These are phyloP conservation scores for Ochlodes sylvanus DNA, from an alignment of 2,888 invertebrate species.

Conservation along the genomic window DNA sequence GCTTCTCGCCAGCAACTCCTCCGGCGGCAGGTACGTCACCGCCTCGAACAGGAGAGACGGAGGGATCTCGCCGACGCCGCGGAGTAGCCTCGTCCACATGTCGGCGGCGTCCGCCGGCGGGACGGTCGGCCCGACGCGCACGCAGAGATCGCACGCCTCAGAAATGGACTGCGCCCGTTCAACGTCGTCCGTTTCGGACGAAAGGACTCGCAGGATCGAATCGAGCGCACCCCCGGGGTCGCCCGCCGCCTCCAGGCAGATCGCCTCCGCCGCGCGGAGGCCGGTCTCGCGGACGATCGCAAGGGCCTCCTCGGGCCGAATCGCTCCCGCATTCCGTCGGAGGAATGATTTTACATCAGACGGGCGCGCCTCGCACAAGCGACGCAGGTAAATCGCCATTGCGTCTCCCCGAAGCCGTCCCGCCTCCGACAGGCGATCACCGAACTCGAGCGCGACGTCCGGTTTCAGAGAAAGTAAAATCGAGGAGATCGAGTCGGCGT, in stretches of 20 bases:
- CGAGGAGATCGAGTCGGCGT: slow-evolving; percentile 49
- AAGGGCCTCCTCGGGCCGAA: slow-evolving; percentile 75
- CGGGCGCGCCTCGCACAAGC: slow-evolving; percentile 60
- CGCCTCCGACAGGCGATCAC: slow-evolving; percentile 57
- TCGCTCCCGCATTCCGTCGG: slow-evolving; percentile 58
- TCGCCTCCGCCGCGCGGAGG: slow-evolving; percentile 65
- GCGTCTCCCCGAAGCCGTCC: slow-evolving; percentile 61
- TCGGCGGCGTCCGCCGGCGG: slow-evolving; percentile 56
- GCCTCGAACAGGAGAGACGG: slow-evolving; percentile 66
- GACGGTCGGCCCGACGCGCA: slow-evolving; percentile 59
- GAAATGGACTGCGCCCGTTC: slow-evolving; percentile 48
- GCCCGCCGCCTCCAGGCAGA: slow-evolving; percentile 72
- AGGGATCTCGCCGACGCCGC: slow-evolving; percentile 53
- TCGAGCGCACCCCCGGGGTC: slow-evolving; percentile 71
- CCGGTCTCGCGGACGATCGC: slow-evolving; percentile 60
- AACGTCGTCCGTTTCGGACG: slow-evolving; percentile 44
- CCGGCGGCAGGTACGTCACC: slow-evolving; percentile 63
- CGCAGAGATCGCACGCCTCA: slow-evolving; percentile 64
- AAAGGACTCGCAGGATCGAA: slow-evolving; percentile 57
- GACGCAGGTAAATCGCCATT: slow-evolving; percentile 62
- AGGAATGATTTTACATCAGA: slow-evolving; percentile 61
- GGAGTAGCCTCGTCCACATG: slow-evolving; percentile 63
- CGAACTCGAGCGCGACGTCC: slow-evolving; percentile 59
- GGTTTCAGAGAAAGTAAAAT: slow-evolving; percentile 49
- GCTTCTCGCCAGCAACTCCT: slow-evolving; percentile 54